Evolutionary conservation across 2,113 vertebrate genomes (phyloP).

Genomic region (Corythoichthys haematopterus): DNA sequence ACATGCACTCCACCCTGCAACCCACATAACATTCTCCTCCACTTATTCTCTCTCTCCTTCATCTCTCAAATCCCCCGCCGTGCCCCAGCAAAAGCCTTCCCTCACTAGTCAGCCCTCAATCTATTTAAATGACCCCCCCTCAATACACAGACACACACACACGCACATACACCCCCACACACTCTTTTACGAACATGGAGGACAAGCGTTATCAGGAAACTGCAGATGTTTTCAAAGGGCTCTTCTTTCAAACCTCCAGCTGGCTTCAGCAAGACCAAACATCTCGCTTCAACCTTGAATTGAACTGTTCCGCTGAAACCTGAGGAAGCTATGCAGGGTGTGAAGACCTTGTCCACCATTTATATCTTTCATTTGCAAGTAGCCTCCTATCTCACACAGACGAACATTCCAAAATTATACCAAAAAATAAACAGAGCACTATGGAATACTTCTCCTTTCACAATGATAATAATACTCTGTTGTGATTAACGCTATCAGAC

Average conservation of each 20-base stretch:
- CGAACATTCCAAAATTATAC: slow-evolving; percentile 19
- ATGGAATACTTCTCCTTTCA: neutral
- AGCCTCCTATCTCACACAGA: slow-evolving; percentile 6
- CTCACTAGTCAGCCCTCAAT: slow-evolving; percentile 22
- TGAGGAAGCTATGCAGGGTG: slow-evolving; percentile 16
- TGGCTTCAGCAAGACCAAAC: slow-evolving; percentile 41
- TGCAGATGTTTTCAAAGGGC: slow-evolving; percentile 53
- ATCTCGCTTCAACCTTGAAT: slow-evolving; percentile 11
- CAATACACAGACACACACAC: too few relatives aligned
- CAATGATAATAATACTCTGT: neutral
- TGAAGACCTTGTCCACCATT: slow-evolving; percentile 14
- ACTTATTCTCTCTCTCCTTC: slow-evolving; percentile 18
- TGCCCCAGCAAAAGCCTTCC: slow-evolving; percentile 28
- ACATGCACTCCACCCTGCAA: slow-evolving; percentile 45
- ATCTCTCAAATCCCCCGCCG: slow-evolving; percentile 36
- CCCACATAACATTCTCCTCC: slow-evolving; percentile 45
- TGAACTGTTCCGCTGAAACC: slow-evolving; percentile 42
- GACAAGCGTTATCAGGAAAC: slow-evolving; percentile 62
- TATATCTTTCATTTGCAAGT: slow-evolving; percentile 40
- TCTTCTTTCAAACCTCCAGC: slow-evolving; percentile 41
- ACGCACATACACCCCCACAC: neutral
- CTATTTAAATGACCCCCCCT: slow-evolving; percentile 23
- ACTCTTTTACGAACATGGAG: slow-evolving; percentile 37
- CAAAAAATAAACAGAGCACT: neutral
- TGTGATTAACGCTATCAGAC: neutral